A percentile compares a stretch with the other conserved stretches of the same genome.
These are phyloP conservation scores for Cotesia vestalis DNA, from an alignment of 1,140 invertebrate genomes.

Conservation along the genomic window DNA sequence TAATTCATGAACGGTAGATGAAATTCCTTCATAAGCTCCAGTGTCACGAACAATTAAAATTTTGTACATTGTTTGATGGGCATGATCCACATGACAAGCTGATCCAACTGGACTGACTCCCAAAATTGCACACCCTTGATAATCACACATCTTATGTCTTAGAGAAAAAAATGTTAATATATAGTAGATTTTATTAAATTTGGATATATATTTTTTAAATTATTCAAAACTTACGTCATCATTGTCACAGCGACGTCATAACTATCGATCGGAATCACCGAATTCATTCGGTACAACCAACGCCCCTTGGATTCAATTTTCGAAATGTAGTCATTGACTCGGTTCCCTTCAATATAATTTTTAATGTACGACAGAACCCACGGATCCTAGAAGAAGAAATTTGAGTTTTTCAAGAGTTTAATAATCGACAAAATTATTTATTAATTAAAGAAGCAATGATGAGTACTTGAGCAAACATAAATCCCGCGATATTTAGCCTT, in stretches of 20 bases:
- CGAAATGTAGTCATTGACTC: too few species aligned
- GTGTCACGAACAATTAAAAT: slow-evolving; percentile 1
- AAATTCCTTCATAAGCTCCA: neutral
- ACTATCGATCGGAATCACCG: neutral
- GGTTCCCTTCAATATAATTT: too few species aligned
- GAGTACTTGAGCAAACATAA: slow-evolving; percentile 40
- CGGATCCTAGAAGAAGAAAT: too few species aligned
- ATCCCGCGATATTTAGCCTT: slow-evolving; percentile 44
- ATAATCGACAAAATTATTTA: neutral
- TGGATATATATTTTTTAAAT: neutral
- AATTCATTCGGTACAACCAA: slow-evolving; percentile 1
- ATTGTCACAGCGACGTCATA: slow-evolving; percentile 16
- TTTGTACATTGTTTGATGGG: too few species aligned
- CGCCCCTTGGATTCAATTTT: neutral
- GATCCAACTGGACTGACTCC: too few species aligned
- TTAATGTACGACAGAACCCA: too few species aligned
- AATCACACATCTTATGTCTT: neutral
- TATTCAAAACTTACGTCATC: slow-evolving; percentile 14
- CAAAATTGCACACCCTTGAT: too few species aligned
- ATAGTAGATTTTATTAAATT: neutral
- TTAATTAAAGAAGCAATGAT: slow-evolving; percentile 3
- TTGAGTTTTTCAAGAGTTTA: too few species aligned
- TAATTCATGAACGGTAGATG: neutral
- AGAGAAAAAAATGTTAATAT: neutral
- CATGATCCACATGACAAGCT: too few species aligned